Conservation (phyloP, 2,888 invertebrate genomes). For the Flexamia atlantica region DNA sequence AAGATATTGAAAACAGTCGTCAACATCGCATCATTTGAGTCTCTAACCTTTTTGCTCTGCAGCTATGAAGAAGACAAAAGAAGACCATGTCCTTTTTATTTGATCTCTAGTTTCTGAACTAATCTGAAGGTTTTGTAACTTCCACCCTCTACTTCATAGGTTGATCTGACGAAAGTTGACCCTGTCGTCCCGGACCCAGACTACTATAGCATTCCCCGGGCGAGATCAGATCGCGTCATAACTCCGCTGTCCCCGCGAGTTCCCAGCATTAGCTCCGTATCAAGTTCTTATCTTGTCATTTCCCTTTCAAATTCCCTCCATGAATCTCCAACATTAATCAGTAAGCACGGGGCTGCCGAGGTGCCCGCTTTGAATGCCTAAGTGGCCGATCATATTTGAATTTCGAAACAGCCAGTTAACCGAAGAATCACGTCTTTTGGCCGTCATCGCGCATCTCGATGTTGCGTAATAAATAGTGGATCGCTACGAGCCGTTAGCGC, state of each 20-base stretch:
- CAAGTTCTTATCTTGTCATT: slow-evolving; percentile 51
- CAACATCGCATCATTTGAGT: too few relatives aligned
- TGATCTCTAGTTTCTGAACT: too few relatives aligned
- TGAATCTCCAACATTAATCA: slow-evolving; percentile 49
- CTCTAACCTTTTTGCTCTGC: too few relatives aligned
- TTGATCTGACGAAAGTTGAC: too few relatives aligned
- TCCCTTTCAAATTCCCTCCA: slow-evolving; percentile 51
- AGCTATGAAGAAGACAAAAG: too few relatives aligned
- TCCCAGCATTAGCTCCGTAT: slow-evolving; percentile 36
- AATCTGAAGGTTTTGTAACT: too few relatives aligned
- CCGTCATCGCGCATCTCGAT: slow-evolving; percentile 51
- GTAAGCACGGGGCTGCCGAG: slow-evolving; percentile 43
- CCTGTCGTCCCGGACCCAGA: not conserved
- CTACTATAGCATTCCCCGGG: not conserved
- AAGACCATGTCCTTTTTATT: too few relatives aligned
- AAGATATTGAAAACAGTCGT: too few relatives aligned
- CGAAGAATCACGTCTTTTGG: slow-evolving; percentile 54
- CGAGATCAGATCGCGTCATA: slow-evolving; percentile 18
- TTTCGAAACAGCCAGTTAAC: slow-evolving; percentile 60
- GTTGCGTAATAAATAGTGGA: slow-evolving; percentile 48
- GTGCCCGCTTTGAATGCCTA: slow-evolving; percentile 43
- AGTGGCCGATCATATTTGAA: slow-evolving; percentile 60
- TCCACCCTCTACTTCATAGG: too few relatives aligned
- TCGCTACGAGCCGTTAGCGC: slow-evolving; percentile 30
- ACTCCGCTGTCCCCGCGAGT: slow-evolving; percentile 1